Evolutionary conservation across 1,140 invertebrate species (phyloP).

Genomic region (Drosophila repleta): DNA sequence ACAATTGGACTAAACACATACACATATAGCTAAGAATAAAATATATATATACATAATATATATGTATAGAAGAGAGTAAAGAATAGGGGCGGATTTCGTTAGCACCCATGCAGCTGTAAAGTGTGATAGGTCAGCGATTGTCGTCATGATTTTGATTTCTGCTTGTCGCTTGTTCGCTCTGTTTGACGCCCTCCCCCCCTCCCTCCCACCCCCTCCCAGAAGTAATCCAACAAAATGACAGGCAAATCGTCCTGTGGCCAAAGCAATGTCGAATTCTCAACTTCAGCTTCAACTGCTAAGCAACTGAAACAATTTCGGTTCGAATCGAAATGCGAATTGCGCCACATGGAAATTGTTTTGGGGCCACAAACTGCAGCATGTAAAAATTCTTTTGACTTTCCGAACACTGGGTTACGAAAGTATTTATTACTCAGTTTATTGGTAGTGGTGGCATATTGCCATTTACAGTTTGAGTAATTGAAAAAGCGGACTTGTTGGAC

Average conservation of each 20-base stretch:
- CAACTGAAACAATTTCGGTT: constrained; percentile 2
- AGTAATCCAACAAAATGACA: constrained; percentile 59
- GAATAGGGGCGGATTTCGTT: background rate
- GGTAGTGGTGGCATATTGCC: too few species aligned
- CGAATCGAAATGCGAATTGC: constrained; percentile 14
- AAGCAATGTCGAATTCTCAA: constrained; percentile 38
- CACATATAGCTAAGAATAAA: constrained; percentile 1
- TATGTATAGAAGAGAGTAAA: background rate
- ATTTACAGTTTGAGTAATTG: too few species aligned
- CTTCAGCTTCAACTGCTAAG: constrained; percentile 13
- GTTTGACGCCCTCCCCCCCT: background rate
- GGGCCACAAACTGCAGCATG: constrained; percentile 47
- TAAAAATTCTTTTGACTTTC: constrained; percentile 8
- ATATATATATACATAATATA: constrained; percentile 4
- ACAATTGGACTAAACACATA: constrained; percentile 32
- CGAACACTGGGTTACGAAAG: background rate
- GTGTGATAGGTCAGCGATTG: constrained; percentile 68
- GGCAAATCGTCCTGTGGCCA: constrained; percentile 72
- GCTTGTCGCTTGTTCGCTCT: constrained; percentile 54
- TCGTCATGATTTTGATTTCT: constrained; percentile 71
- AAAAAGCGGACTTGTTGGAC: too few species aligned
- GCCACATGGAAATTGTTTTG: constrained; percentile 55
- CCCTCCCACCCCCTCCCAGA: constrained; percentile 5
- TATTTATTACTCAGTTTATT: too few species aligned
- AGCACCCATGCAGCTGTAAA: constrained; percentile 44